Percentiles rank a stretch among this genome's conserved stretches.
Conservation (phyloP, 2,888 invertebrate genomes). For the Sarcophaga subvicina region DNA sequence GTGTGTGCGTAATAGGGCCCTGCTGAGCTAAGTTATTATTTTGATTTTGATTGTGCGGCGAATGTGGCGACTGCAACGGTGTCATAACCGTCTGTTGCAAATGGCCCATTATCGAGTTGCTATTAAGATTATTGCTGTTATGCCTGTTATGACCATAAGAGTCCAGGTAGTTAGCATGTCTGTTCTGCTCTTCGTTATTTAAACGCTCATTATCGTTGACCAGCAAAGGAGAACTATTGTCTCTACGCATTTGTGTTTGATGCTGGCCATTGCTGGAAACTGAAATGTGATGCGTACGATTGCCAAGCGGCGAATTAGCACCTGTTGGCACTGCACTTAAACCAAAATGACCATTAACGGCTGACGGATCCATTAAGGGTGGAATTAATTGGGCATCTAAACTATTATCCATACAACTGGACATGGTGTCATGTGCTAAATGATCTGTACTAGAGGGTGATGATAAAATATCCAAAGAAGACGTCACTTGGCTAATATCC, state of each 20-base stretch:
- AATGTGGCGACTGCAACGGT: constrained; percentile 43
- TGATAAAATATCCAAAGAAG: constrained; percentile 77
- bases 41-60: constrained; percentile 49
- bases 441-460: constrained; percentile 75
- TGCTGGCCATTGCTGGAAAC: constrained; percentile 7
- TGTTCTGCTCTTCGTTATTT: constrained; percentile 50
- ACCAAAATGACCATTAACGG: constrained; percentile 67
- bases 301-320: constrained; percentile 11
- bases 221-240: constrained; percentile 54
- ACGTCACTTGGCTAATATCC: constrained; percentile 78
- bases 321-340: constrained; percentile 37
- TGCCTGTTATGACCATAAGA: constrained; percentile 50
- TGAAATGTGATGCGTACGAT: constrained; percentile 51
- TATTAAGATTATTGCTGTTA: constrained; percentile 37
- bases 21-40: constrained; percentile 26
- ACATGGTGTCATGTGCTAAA: constrained; percentile 72
- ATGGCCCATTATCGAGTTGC: constrained; percentile 44
- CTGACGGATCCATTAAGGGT: constrained; percentile 73
- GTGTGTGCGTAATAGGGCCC: constrained; percentile 66
- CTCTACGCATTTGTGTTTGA: constrained; percentile 47
- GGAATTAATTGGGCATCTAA: constrained; percentile 76
- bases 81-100: constrained; percentile 52
- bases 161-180: constrained; percentile 53
- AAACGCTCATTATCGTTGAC: constrained; percentile 51
- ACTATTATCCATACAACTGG: constrained; percentile 74